Percentiles rank a stretch among this genome's conserved stretches.
Evolutionary conservation across 2,888 invertebrate species (phyloP).

Genomic region (Caenorhabditis zanzibari): DNA sequence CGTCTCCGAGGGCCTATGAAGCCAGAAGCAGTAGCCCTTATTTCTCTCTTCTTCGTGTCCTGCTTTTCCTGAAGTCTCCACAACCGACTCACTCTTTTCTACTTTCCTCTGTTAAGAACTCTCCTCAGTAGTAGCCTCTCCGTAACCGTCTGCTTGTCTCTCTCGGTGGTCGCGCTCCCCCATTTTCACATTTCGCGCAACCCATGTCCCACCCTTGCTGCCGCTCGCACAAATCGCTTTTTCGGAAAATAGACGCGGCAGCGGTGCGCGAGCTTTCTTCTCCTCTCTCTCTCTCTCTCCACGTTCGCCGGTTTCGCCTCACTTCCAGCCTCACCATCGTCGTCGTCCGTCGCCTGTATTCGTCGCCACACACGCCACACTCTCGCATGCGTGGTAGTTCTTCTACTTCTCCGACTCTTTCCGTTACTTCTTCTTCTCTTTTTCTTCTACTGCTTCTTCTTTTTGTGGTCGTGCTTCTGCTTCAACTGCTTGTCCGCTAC

Average conservation of each 20-base stretch:
- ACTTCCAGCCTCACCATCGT: conserved; percentile 12
- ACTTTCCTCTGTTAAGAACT: conserved; percentile 43
- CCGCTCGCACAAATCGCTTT: conserved; percentile 64
- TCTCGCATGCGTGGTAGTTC: conserved; percentile 58
- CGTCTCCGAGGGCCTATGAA: conserved; percentile 36
- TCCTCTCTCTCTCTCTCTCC: conserved; percentile 42
- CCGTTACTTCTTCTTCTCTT: conserved; percentile 14
- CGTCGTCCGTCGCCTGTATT: conserved; percentile 39
- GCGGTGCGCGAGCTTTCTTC: conserved; percentile 54
- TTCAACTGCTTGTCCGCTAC: conserved; percentile 22
- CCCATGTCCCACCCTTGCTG: conserved; percentile 60
- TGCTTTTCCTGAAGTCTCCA: background rate
- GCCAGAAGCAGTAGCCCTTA: conserved; percentile 34
- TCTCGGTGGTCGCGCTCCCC: conserved; percentile 38
- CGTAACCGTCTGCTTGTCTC: conserved; percentile 58
- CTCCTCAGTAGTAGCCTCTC: conserved; percentile 50
- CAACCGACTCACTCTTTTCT: conserved; percentile 23
- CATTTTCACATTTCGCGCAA: conserved; percentile 60
- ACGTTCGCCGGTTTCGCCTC: conserved; percentile 2
- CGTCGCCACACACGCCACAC: conserved; percentile 48
- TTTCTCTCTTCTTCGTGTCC: conserved; percentile 3
- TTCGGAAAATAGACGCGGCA: conserved; percentile 51
- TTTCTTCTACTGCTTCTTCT: conserved; percentile 12
- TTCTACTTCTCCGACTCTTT: conserved; percentile 19
- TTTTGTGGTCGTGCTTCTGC: conserved; percentile 46